These are phyloP conservation scores for Diarsia brunnea DNA, from an alignment of 2,888 invertebrate genomes.

Conservation along the genomic window DNA sequence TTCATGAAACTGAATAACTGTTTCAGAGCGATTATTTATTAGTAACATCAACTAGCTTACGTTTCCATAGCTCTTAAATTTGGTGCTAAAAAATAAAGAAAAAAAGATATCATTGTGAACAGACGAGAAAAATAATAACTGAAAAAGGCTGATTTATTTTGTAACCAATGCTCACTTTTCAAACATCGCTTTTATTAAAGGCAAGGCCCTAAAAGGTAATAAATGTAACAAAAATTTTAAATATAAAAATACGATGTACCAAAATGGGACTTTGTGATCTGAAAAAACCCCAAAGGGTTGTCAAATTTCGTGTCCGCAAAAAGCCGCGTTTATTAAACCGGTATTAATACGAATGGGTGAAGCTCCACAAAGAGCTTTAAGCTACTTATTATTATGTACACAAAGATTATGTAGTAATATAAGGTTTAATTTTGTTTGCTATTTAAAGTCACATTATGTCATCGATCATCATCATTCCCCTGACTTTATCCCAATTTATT, in stretches of 20 bases:
- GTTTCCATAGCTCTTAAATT: background rate
- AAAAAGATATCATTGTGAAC: background rate
- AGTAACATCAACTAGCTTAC: background rate
- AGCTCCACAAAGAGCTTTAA: constrained; percentile 28
- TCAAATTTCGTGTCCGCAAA: constrained; percentile 48
- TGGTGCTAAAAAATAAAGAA: background rate
- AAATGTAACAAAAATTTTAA: constrained; percentile 33
- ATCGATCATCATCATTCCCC: constrained; percentile 13
- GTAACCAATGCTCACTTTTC: background rate
- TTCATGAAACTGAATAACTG: background rate
- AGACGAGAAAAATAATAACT: background rate
- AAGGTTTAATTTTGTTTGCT: constrained; percentile 9
- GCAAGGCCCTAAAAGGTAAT: constrained; percentile 13
- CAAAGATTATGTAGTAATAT: constrained; percentile 19
- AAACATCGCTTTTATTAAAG: constrained; percentile 15
- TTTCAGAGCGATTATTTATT: background rate
- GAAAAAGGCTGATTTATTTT: constrained; percentile 17
- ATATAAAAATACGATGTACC: constrained; percentile 26
- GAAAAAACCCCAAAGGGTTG: constrained; percentile 37
- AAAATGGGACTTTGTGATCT: constrained; percentile 41
- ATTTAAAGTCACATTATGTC: constrained; percentile 11
- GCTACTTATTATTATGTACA: constrained; percentile 29
- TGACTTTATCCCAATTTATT: too few relatives aligned
- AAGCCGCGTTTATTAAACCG: constrained; percentile 51
- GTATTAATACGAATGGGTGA: constrained; percentile 50